A percentile compares a stretch with the other conserved stretches of the same genome.
phyloP scores from a whole-genome alignment of 2,888 invertebrate genomes.

The Nudaria mundana region DNA sequence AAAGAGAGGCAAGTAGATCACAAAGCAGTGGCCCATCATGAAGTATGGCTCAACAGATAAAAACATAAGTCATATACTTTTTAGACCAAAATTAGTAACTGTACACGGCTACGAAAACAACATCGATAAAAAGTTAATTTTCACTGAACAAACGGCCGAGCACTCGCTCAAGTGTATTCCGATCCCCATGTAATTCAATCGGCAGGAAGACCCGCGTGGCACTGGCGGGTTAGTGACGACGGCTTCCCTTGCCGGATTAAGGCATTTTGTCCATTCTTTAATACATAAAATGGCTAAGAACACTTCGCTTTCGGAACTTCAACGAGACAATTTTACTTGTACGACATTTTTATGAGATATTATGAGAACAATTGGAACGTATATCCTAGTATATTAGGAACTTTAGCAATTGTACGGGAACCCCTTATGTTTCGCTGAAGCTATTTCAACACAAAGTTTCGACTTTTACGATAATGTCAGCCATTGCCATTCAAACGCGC shows the following conservation, averaged over 20 bases:
- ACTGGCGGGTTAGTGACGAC: conserved; percentile 30
- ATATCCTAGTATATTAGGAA: conserved; percentile 74
- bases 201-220: conserved; percentile 56
- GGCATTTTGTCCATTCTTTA: conserved; percentile 56
- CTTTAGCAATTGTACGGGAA: conserved; percentile 78
- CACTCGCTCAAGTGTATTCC: conserved; percentile 40
- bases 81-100: no score
- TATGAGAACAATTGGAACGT: conserved; percentile 65
- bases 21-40: no score
- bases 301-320: conserved; percentile 35
- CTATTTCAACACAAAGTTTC: conserved; percentile 76
- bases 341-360: conserved; percentile 74
- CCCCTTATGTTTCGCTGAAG: conserved; percentile 77
- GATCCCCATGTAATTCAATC: conserved; percentile 58
- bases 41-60: no score
- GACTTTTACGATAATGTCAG: conserved; percentile 80
- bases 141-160: conserved; percentile 6
- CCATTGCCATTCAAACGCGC: conserved; percentile 79
- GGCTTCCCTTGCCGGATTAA: conserved; percentile 67
- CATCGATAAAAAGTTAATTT: conserved; percentile 5
- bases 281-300: conserved; percentile 27
- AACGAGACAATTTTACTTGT: conserved; percentile 50
- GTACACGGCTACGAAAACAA: no score
- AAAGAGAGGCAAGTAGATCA: no score
- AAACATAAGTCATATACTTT: no score